Evolutionary conservation across 2,888 invertebrate genomes (phyloP), one percentile per base, ranked within the genome.

Genomic region (Ischnura elegans): DNA sequence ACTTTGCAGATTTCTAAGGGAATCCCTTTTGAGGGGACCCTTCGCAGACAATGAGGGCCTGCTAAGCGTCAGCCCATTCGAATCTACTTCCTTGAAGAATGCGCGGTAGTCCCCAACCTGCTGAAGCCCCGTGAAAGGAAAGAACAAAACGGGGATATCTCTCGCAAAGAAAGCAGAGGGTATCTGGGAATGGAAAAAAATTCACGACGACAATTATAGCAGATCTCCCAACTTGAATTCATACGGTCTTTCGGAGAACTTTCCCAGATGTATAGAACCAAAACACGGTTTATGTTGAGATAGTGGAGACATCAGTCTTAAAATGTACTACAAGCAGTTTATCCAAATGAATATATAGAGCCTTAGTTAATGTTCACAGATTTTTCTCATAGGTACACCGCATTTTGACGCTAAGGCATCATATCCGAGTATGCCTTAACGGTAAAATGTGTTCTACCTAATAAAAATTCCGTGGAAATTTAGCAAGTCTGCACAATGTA

Each of bases 1-100:
- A 86, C 86, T 86, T 86, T 46, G 86, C 86, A 46, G 86, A 86
- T 86, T 86, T 86, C 86, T 85, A 85, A 86, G 86, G 45, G 86
- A 46, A 86, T 43, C 46, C 86, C 86, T n/a, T n/a, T 76, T 0
- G 29, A 86, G n/a, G 25, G 86, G 86, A n/a, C 45, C 86, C 46
- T 46, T 86, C 46, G n/a, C 43, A 86, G 86, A 86, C 86, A 86
- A 86, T 86, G 46, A 86, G 86, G 86, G 25, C n/a, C 46, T 46
- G n/a, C 46, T 42, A 45, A 45, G 45, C 25, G 43, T n/a, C 86
- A n/a, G 2, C 25, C 45, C 46, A 43, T 86, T 46, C 86, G 76
- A 13, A 76, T 36, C 76, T 16, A 21, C 76, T 76, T 76, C 76
- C 76, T 76, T 76, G 29, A 36, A 76, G 29, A 76, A 76, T 76